Base-by-base conservation (phyloP, 2,113 vertebrate species). In the Pachyramphus minor region DNA sequence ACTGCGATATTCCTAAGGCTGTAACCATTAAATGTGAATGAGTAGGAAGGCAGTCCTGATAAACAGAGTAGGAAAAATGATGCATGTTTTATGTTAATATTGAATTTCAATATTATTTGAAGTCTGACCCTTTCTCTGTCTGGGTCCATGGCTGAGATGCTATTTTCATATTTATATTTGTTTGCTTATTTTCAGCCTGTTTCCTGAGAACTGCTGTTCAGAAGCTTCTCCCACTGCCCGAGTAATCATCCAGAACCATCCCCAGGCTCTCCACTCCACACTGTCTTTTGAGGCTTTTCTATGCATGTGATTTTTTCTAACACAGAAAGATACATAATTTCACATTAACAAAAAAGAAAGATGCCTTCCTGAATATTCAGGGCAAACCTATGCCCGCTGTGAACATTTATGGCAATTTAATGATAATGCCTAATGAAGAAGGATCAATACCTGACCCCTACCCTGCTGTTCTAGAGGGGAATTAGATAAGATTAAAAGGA, bases 171-270 rank as follows among this genome's bases (percentile, higher is more conserved):
- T n/a, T n/a, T n/a, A n/a, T n/a, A n/a, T n/a, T 89, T 99, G 97
- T 97, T 98, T 98, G 98, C 98, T 98, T 98, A 97, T 99, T 98
- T 98, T 98, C 98, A 87, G 98, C 98, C 69, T 98, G 59, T 99
- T 99, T 97, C 98, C 98, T 97, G 98, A 98, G 42, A 89, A 62
- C 14, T 53, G 22, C 62, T 78, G 59, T n/a, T 89, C 53, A 85
- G 55, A 52, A 66, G 59, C 42, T 86, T 92, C 67, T 84, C 37
- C 47, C n/a, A n/a, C 33, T 76, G 80, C 21, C 60, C 60, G 12
- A 62, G 24, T 8, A 50, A 72, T 53, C 49, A 67, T 17, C 49
- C 82, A 73, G 33, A 78, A 39, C 27, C 30, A 67, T 39, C 55
- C 52, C 25, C 37, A 44, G 42, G 37, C 56, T 84, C 59, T 47